Conservation (phyloP, 1,140 invertebrate species). For the Parapsyche elsis region DNA sequence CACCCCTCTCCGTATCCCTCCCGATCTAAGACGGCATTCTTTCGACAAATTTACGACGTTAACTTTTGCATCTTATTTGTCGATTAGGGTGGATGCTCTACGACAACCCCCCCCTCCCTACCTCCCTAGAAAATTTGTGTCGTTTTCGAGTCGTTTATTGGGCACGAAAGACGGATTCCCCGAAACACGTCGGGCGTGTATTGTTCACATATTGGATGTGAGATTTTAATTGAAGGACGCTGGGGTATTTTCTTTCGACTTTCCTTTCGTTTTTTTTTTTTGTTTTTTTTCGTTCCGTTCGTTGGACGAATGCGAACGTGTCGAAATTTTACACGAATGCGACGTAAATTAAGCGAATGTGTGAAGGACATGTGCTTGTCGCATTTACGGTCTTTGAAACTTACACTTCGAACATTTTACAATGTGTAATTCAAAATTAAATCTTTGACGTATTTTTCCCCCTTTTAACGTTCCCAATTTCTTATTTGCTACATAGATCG, state of each 20-base stretch:
- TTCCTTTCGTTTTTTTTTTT: background rate
- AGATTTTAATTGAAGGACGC: slow-evolving; percentile 42
- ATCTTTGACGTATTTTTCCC: no score
- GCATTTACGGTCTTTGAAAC: no score
- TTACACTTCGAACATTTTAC: no score
- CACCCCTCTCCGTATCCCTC: background rate
- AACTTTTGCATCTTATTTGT: slow-evolving; percentile 57
- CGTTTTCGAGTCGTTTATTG: slow-evolving; percentile 50
- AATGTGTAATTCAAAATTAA: no score
- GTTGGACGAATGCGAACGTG: background rate
- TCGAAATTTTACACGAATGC: background rate
- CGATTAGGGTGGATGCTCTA: slow-evolving; percentile 50
- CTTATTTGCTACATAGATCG: no score
- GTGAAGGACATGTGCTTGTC: no score
- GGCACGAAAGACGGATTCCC: slow-evolving; percentile 51
- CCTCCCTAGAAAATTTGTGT: slow-evolving; percentile 54
- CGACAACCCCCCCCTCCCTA: no score
- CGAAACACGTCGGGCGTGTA: slow-evolving; percentile 49
- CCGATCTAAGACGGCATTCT: slow-evolving; percentile 46
- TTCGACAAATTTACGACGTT: slow-evolving; percentile 56
- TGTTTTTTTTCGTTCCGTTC: background rate
- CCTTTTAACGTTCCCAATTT: no score
- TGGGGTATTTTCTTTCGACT: slow-evolving; percentile 2
- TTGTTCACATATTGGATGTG: slow-evolving; percentile 41
- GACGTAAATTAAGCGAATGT: no score